Evolutionary conservation across 2,797 vertebrate genomes (phyloP).

Genomic region (Acridotheres tristis): DNA sequence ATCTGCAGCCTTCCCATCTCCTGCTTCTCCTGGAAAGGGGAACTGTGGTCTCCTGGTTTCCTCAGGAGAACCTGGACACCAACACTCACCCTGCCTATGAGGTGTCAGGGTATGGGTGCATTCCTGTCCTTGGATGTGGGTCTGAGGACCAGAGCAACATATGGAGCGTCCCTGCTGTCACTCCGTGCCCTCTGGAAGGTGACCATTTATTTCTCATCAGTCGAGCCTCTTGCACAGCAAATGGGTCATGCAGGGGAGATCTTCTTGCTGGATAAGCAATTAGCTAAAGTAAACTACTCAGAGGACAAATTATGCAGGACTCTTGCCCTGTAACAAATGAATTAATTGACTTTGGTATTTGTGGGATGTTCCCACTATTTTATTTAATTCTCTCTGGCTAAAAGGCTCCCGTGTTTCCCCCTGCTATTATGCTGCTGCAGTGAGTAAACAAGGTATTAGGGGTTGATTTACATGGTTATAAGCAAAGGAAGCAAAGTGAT

Average conservation of each 20-base stretch:
- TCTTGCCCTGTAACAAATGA: not conserved
- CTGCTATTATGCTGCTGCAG: not conserved
- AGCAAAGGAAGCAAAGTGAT: not conserved
- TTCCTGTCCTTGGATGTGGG: not conserved
- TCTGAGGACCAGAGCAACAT: not conserved
- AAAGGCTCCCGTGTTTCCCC: not conserved
- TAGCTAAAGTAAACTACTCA: conserved; percentile 38
- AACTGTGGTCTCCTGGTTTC: not conserved
- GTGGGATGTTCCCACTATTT: not conserved
- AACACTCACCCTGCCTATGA: rapidly evolving
- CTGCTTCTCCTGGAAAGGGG: not conserved
- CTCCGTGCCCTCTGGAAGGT: not conserved
- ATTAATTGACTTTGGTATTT: conserved; percentile 29
- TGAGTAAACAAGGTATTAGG: not conserved
- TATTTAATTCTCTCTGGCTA: not conserved
- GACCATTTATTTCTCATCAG: not conserved
- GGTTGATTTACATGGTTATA: not conserved
- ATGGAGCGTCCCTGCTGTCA: rapidly evolving
- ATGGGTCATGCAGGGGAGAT: not conserved
- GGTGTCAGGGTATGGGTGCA: not conserved
- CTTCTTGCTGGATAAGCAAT: conserved; percentile 49
- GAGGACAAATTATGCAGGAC: conserved; percentile 18
- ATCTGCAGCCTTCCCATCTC: not conserved
- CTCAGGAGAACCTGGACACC: not conserved
- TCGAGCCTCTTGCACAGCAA: not conserved